These are phyloP conservation scores for Biston betularia DNA, from an alignment of 2,888 invertebrate species.

Conservation along the genomic window DNA sequence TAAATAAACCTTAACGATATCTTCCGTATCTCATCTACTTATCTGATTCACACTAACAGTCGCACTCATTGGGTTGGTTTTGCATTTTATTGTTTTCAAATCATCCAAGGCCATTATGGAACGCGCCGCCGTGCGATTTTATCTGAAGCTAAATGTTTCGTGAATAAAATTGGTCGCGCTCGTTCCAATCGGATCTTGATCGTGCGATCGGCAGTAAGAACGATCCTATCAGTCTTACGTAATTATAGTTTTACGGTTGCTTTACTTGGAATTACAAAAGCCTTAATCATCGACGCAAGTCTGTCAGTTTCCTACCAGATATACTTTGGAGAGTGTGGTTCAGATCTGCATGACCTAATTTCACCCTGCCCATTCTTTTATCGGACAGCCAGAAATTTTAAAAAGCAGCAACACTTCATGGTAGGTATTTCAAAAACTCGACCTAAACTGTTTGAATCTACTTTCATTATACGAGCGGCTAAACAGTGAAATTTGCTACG, in stretches of 20 bases:
- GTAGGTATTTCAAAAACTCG: too few species aligned
- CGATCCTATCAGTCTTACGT: conserved; percentile 67
- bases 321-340: too few species aligned
- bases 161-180: conserved; percentile 83
- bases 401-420: too few species aligned
- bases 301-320: too few species aligned
- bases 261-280: conserved; percentile 61
- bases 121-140: conserved; percentile 69
- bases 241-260: conserved; percentile 75
- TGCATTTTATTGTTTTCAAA: conserved; percentile 76
- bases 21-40: conserved; percentile 69
- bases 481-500: too few species aligned
- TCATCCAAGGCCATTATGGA: conserved; percentile 59
- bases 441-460: too few species aligned
- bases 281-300: too few species aligned
- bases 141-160: conserved; percentile 81
- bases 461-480: too few species aligned
- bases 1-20: conserved; percentile 63
- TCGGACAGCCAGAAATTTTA: too few species aligned
- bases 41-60: conserved; percentile 80
- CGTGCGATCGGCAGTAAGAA: conserved; percentile 68
- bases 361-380: too few species aligned
- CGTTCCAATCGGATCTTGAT: conserved; percentile 73
- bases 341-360: too few species aligned
- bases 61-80: conserved; percentile 65